A percentile compares a stretch with the other conserved stretches of the same genome.
Evolutionary conservation across 1,140 invertebrate genomes (phyloP).

Genomic region (Protaetia brevitarsis): DNA sequence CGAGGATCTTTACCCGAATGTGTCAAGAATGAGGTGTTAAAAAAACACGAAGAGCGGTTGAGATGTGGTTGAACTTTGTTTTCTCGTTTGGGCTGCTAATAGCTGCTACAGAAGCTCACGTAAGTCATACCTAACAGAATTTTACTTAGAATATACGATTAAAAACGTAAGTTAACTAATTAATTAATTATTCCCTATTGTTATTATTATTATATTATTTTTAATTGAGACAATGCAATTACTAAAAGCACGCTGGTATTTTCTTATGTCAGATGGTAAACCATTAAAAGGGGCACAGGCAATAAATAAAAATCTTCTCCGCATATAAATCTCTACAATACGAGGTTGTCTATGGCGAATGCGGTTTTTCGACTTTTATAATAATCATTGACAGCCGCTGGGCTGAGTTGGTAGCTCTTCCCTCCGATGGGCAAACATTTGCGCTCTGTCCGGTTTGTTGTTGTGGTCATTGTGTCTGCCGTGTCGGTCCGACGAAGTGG

Average conservation of each 20-base stretch:
- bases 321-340: not conserved
- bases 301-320: not conserved
- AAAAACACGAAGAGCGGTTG: conserved; percentile 12
- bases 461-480: conserved; percentile 17
- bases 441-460: conserved; percentile 14
- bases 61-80: conserved; percentile 12
- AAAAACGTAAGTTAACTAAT: conserved; percentile 11
- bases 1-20: not conserved
- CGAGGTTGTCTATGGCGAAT: not conserved
- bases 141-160: no score
- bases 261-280: no score
- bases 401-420: not conserved
- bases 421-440: conserved; percentile 6
- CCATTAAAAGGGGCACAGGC: not conserved
- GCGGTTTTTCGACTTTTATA: conserved; percentile 15
- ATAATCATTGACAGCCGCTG: not conserved
- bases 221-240: not conserved
- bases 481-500: conserved; percentile 6
- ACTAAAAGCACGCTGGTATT: not conserved
- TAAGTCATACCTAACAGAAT: not conserved
- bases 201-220: not conserved
- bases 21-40: conserved; percentile 2
- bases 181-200: not conserved
- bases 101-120: conserved; percentile 9
- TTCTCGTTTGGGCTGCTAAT: conserved; percentile 10